These are phyloP conservation scores for Zaprionus kolodkinae DNA, from an alignment of 1,140 invertebrate species.

Conservation along the genomic window DNA sequence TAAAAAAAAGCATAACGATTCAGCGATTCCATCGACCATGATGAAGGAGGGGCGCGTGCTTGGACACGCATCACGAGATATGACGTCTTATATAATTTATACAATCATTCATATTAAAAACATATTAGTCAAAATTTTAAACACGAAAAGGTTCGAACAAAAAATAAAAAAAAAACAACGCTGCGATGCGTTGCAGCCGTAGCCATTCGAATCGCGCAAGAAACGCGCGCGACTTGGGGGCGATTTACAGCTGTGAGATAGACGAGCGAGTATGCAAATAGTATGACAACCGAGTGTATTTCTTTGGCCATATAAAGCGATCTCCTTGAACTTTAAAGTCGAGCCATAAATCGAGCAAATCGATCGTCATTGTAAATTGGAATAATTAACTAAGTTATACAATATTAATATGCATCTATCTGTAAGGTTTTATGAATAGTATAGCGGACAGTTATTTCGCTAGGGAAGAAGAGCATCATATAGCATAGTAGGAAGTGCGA, in stretches of 20 bases:
- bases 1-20: not conserved
- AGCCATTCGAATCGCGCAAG: constrained; percentile 23
- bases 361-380: constrained; percentile 30
- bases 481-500: constrained; percentile 11
- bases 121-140: constrained; percentile 60
- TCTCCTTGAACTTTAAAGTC: constrained; percentile 75
- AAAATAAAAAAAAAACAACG: not conserved
- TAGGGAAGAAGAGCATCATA: not conserved
- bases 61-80: constrained; percentile 47
- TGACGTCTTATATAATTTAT: constrained; percentile 47
- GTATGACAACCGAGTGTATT: constrained; percentile 2
- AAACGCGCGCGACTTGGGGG: constrained; percentile 28
- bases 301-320: constrained; percentile 18
- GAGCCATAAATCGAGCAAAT: constrained; percentile 42
- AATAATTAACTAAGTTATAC: constrained; percentile 18
- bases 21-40: constrained; percentile 37
- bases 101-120: constrained; percentile 67
- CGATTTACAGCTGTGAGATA: constrained; percentile 8
- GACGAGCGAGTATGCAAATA: constrained; percentile 56
- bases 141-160: constrained; percentile 10
- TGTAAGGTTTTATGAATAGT: constrained; percentile 17
- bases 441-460: constrained; percentile 11
- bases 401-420: constrained; percentile 24
- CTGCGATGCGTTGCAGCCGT: constrained; percentile 1
- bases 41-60: constrained; percentile 32